phyloP scores from a whole-genome alignment of 1,140 invertebrate genomes.

The Heliothis virescens region DNA sequence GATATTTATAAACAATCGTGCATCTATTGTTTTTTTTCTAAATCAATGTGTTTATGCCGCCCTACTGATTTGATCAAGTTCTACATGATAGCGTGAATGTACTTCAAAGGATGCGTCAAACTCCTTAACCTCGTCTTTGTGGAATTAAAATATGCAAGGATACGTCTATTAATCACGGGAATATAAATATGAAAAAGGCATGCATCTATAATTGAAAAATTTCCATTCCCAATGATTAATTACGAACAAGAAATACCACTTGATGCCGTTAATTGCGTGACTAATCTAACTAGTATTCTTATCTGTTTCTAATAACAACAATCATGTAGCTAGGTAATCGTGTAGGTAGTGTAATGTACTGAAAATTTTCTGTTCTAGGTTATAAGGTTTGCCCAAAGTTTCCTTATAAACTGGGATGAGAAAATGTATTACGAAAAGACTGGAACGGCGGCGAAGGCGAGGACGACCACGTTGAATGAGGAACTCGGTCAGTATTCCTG shows the following conservation, averaged over 20 bases:
- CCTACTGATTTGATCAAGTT: no score
- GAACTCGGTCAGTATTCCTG: constrained; percentile 91
- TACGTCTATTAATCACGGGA: no score
- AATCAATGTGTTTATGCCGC: no score
- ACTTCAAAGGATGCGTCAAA: no score
- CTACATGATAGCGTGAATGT: no score
- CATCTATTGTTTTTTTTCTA: no score
- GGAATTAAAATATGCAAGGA: no score
- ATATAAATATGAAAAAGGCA: no score
- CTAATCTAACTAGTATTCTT: background rate
- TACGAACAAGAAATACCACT: background rate
- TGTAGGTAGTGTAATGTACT: background rate
- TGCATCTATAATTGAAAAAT: no score
- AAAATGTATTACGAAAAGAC: constrained; percentile 97
- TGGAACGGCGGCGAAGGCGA: constrained; percentile 97
- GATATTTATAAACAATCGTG: no score
- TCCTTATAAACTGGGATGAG: constrained; percentile 99
- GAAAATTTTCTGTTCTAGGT: constrained; percentile 87
- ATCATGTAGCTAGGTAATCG: background rate
- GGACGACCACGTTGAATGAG: constrained; percentile 99
- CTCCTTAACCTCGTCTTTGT: no score
- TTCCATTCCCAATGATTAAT: background rate
- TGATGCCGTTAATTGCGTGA: background rate
- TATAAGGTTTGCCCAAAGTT: constrained; percentile 98
- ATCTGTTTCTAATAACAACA: background rate